Conservation (phyloP, 2,888 invertebrate genomes). For the Dorcus hopei region DNA sequence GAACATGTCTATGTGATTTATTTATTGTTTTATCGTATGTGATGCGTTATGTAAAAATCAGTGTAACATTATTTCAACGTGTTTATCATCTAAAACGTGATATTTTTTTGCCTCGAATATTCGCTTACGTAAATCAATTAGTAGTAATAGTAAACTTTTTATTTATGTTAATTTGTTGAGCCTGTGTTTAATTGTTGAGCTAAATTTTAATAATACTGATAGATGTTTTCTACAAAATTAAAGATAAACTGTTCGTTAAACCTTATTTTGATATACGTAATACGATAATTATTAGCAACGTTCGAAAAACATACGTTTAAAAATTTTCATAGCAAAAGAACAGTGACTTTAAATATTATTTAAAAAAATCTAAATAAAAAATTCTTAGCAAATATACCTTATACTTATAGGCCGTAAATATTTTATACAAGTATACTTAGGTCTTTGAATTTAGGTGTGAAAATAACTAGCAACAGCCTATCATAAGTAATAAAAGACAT, state of each 20-base stretch:
- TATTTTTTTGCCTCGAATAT: conserved; percentile 11
- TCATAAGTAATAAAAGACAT: too few species aligned
- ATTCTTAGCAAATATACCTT: not conserved
- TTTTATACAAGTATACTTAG: not conserved
- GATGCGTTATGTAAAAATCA: conserved; percentile 26
- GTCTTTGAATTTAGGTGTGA: too few species aligned
- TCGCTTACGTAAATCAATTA: not conserved
- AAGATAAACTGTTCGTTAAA: conserved; percentile 10
- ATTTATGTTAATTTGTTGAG: conserved; percentile 29
- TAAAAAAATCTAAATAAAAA: not conserved
- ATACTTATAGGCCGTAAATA: not conserved
- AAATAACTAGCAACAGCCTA: too few species aligned
- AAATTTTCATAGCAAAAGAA: too few species aligned
- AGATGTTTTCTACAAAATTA: conserved; percentile 14
- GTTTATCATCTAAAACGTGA: conserved; percentile 25
- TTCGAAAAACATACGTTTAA: too few species aligned
- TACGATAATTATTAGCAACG: too few species aligned
- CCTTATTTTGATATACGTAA: not conserved
- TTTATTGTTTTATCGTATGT: conserved; percentile 20
- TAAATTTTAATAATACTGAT: conserved; percentile 28
- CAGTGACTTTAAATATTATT: not conserved
- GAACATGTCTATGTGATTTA: conserved; percentile 36
- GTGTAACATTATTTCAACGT: conserved; percentile 22
- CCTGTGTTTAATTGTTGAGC: conserved; percentile 33
- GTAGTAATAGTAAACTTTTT: not conserved